Conservation (phyloP, 2,797 vertebrate species). For the Synaphobranchus kaupii region DNA sequence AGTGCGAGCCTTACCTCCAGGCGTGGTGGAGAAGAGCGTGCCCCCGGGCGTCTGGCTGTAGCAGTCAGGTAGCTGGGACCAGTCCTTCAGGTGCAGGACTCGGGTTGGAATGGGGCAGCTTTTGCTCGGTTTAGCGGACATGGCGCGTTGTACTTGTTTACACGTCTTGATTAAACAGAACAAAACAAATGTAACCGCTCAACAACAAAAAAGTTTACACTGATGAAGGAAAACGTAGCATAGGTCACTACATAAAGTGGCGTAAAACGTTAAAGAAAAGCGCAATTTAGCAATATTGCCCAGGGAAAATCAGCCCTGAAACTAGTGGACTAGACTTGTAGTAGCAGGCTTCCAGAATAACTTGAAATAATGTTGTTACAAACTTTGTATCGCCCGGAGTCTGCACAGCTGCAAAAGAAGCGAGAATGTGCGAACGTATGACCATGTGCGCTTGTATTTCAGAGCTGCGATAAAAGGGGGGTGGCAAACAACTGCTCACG, state of each 20-base stretch:
- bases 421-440: not conserved
- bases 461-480: conserved; percentile 6
- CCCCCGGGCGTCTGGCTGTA: conserved; percentile 61
- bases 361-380: not conserved
- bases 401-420: not conserved
- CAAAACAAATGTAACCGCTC: not conserved
- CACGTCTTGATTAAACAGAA: not conserved
- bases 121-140: conserved; percentile 49
- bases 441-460: conserved; percentile 14
- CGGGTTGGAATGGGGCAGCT: conserved; percentile 59
- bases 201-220: not conserved
- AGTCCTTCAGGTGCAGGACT: conserved; percentile 37
- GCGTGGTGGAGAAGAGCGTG: conserved; percentile 58
- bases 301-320: not conserved
- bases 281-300: not conserved
- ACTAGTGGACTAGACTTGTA: not conserved
- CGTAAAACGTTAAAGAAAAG: conserved; percentile 34
- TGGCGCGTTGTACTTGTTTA: conserved; percentile 15
- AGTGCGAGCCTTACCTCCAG: conserved; percentile 53
- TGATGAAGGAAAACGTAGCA: not conserved
- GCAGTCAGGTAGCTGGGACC: conserved; percentile 45
- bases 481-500: not conserved
- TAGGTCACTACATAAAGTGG: not conserved
- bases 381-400: not conserved
- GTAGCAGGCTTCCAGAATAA: not conserved